Base-by-base conservation (phyloP, 2,888 invertebrate genomes). In the Odiellus spinosus region DNA sequence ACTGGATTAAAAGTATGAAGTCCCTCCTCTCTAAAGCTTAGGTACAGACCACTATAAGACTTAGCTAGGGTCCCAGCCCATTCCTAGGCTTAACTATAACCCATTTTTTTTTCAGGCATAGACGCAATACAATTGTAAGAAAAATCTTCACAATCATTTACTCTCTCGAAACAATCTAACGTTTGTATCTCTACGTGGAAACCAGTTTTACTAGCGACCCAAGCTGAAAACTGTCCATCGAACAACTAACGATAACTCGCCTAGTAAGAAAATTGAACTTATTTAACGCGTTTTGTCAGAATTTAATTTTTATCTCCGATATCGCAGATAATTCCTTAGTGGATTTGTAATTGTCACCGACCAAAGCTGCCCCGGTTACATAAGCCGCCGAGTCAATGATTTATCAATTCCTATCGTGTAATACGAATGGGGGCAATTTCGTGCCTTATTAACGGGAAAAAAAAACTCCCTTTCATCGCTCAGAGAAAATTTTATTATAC, bases 361-460 rank as follows among this genome's bases (percentile, higher is more conserved):
- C 51, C 67, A 64, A 56, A 73, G 73, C 44, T 78, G 78, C 54
- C 74, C 77, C 0, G 68, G 71, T 47, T 72, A 72, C 58, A 63
- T 71, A n/a, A 56, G 68, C 19, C 60, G 66, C 14, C 66, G 66
- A 48, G 77, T 77, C 0, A 67, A 69, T 46, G 67, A 71, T 44
- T 72, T 74, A 57, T 70, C 55, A 14, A 58, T 65, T n/a, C 77
- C 80, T 0, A 58, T 81, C 0, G 76, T 80, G 0, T 76, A 78
- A 0, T 75, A 77, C 0, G 73, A 73, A 2, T 82, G 80, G 80
- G n/a, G n/a, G 67, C 80, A 1, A 71, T 76, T 3, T 79, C 81
- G 57, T 76, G 75, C 55, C 65, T 81, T 35, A 74, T 81, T 50
- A 74, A 75, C 56, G 76, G 76, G 2, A 68, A 69, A 46, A n/a